These are phyloP conservation scores for Erythrocebus patas DNA, from an alignment of 2,113 vertebrate species.

Conservation along the genomic window DNA sequence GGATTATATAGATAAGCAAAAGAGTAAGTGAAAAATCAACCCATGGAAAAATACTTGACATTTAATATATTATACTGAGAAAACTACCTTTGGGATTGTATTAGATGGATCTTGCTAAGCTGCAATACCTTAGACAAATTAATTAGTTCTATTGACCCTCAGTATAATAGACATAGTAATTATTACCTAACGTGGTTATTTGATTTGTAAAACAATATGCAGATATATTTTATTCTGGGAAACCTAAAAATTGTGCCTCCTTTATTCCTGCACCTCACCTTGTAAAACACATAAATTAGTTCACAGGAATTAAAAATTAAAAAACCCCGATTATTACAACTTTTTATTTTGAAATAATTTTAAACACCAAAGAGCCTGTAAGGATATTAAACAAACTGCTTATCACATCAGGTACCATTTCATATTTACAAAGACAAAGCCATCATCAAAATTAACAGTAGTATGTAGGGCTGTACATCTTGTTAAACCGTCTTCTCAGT, in stretches of 20 bases:
- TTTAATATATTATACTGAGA: background rate
- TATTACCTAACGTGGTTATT: background rate
- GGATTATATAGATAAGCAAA: background rate
- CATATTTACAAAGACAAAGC: background rate
- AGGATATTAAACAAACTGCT: background rate
- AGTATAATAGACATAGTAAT: background rate
- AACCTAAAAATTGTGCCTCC: background rate
- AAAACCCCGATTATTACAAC: background rate
- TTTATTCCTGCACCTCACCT: background rate
- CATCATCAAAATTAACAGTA: background rate
- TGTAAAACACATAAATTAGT: background rate
- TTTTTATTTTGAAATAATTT: conserved; percentile 12
- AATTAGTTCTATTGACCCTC: background rate
- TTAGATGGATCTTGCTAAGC: background rate
- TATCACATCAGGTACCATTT: background rate
- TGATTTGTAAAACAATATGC: background rate
- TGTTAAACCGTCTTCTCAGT: background rate
- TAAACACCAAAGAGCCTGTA: background rate
- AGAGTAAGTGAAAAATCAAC: conserved; percentile 15
- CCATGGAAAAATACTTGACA: conserved; percentile 9
- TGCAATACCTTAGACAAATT: conserved; percentile 17
- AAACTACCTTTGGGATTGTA: background rate
- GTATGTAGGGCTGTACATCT: background rate
- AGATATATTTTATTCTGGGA: background rate
- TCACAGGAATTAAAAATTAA: background rate